phyloP scores from a whole-genome alignment of 2,888 invertebrate species.

The Hemaris fuciformis region DNA sequence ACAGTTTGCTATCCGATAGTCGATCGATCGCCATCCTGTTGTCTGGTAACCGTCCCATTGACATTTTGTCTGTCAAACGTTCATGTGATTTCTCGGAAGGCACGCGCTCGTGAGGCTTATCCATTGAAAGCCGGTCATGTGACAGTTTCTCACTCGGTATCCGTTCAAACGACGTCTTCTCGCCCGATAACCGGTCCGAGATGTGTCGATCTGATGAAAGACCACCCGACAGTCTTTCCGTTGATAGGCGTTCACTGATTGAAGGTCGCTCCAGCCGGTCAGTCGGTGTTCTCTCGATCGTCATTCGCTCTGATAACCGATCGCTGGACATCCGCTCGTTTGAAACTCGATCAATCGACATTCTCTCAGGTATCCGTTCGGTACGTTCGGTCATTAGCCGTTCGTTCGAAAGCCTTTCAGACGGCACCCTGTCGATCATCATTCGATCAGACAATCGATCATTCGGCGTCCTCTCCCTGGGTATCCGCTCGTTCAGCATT shows the following conservation, averaged over 20 bases:
- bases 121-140: constrained; percentile 40
- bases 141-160: constrained; percentile 41
- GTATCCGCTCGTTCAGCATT: constrained; percentile 21
- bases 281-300: constrained; percentile 36
- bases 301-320: constrained; percentile 33
- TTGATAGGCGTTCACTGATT: constrained; percentile 38
- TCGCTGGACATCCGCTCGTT: constrained; percentile 30
- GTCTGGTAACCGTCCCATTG: constrained; percentile 17
- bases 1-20: constrained; percentile 14
- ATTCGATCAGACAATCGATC: constrained; percentile 32
- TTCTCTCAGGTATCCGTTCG: constrained; percentile 26
- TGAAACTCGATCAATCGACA: constrained; percentile 31
- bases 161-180: constrained; percentile 42
- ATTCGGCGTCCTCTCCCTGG: constrained; percentile 20
- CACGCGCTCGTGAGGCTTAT: constrained; percentile 27
- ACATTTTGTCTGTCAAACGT: constrained; percentile 2
- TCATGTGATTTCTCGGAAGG: constrained; percentile 9
- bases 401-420: constrained; percentile 23
- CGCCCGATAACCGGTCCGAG: constrained; percentile 36
- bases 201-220: constrained; percentile 24
- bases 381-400: constrained; percentile 13
- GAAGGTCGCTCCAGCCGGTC: constrained; percentile 42
- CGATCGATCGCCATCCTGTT: constrained; percentile 16
- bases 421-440: constrained; percentile 32
- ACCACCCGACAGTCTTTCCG: constrained; percentile 18